These are phyloP conservation scores for Reinhardtius hippoglossoides DNA, from an alignment of 2,113 vertebrate species.

Conservation along the genomic window DNA sequence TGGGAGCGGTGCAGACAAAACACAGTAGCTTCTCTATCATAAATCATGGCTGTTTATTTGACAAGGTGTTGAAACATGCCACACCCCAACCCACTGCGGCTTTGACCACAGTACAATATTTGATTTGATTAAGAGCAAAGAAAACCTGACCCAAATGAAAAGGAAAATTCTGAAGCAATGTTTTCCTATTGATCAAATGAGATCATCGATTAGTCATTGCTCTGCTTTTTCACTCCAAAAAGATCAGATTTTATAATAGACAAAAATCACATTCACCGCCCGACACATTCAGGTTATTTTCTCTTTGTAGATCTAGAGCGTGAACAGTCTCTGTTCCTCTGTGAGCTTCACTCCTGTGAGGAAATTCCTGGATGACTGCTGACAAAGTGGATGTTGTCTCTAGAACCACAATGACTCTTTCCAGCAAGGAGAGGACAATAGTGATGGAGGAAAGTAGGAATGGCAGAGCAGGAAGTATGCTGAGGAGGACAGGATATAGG, in stretches of 20 bases:
- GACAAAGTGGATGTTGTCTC: conserved; percentile 51
- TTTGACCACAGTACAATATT: not conserved
- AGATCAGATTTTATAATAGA: not conserved
- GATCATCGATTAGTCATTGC: not conserved
- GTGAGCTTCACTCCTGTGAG: conserved; percentile 24
- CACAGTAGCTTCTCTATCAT: conserved; percentile 11
- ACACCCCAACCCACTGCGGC: not conserved
- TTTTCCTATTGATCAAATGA: not conserved
- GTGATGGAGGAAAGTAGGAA: conserved; percentile 54
- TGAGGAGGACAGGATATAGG: conserved; percentile 79
- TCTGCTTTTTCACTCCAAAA: not conserved
- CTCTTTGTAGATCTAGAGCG: not conserved
- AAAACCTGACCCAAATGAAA: not conserved
- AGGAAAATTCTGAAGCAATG: not conserved
- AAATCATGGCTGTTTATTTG: conserved; percentile 12
- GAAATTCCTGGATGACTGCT: conserved; percentile 56
- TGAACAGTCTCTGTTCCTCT: not conserved
- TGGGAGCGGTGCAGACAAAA: conserved; percentile 54
- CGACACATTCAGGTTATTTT: not conserved
- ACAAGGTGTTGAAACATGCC: not conserved
- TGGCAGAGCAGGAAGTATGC: conserved; percentile 70
- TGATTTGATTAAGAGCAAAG: not conserved
- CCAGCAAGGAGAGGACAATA: conserved; percentile 48
- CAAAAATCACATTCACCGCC: too few species aligned
- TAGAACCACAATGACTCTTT: conserved; percentile 41